These are phyloP conservation scores for Thecocarcelia acutangulata DNA, from an alignment of 2,888 invertebrate species.

Conservation along the genomic window DNA sequence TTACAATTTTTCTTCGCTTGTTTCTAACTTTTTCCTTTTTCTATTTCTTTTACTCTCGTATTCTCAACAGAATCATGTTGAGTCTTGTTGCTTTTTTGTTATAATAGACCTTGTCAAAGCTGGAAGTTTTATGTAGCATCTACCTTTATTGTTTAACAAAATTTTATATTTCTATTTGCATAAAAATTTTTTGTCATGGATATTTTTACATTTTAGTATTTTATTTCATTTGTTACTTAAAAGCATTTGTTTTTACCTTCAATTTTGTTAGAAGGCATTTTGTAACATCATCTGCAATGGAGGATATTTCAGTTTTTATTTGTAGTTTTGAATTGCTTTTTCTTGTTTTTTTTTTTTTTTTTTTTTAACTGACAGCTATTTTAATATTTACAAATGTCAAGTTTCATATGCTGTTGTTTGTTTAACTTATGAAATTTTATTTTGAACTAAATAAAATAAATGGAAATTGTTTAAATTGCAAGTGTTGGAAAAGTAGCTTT, in stretches of 20 bases:
- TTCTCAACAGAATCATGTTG: not conserved
- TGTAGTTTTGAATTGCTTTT: constrained; percentile 26
- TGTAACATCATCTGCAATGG: constrained; percentile 57
- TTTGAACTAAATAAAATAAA: constrained; percentile 17
- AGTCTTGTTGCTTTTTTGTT: constrained; percentile 9
- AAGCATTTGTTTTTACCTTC: constrained; percentile 41
- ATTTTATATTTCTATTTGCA: constrained; percentile 30
- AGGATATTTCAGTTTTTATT: constrained; percentile 35
- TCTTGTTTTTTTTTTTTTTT: no score
- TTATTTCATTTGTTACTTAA: constrained; percentile 45
- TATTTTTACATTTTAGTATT: constrained; percentile 34
- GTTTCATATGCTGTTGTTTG: constrained; percentile 41
- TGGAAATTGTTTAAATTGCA: constrained; percentile 1
- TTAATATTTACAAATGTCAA: constrained; percentile 66
- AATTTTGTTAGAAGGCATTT: constrained; percentile 24
- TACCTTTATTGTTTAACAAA: constrained; percentile 49
- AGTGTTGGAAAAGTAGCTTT: not conserved
- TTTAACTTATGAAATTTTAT: constrained; percentile 43
- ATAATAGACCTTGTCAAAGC: constrained; percentile 53
- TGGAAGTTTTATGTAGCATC: constrained; percentile 26
- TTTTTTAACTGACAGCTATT: constrained; percentile 50
- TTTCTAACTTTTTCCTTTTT: not conserved
- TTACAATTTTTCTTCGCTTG: constrained; percentile 43
- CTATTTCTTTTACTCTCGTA: not conserved
- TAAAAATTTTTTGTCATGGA: constrained; percentile 23